Evolutionary conservation across 2,888 invertebrate species (phyloP).

Genomic region (Acronicta alni): DNA sequence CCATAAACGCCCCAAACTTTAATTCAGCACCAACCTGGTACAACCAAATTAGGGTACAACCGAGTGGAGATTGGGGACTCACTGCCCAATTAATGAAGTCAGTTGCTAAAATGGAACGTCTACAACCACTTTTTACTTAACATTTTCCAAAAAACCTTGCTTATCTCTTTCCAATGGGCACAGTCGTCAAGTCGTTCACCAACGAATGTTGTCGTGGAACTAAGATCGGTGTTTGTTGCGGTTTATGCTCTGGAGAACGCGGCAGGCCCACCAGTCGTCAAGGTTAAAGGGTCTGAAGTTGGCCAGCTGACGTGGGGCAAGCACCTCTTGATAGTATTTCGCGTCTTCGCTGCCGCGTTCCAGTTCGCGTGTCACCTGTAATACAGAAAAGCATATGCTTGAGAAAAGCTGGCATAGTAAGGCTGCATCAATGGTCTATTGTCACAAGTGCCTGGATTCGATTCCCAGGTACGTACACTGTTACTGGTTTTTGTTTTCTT

Average conservation of each 20-base stretch:
- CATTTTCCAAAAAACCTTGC: conserved; percentile 31
- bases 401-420: neutral
- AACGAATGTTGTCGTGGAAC: conserved; percentile 58
- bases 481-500: too few species aligned
- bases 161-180: conserved; percentile 52
- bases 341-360: conserved; percentile 88
- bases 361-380: conserved; percentile 88
- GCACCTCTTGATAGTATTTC: conserved; percentile 91
- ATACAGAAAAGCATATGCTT: neutral
- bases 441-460: too few species aligned
- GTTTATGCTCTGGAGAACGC: conserved; percentile 91
- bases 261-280: conserved; percentile 93
- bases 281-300: conserved; percentile 94
- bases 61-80: conserved; percentile 3
- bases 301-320: conserved; percentile 87
- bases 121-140: conserved; percentile 26
- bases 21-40: neutral
- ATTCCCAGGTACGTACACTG: neutral
- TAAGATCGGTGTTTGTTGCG: conserved; percentile 87
- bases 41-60: neutral
- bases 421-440: too few species aligned
- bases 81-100: conserved; percentile 3
- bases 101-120: conserved; percentile 12
- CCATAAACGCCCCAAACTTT: conserved; percentile 10
- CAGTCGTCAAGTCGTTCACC: conserved; percentile 49